Base-by-base conservation (phyloP, 2,113 vertebrate genomes). In the Aegotheles bennettii region DNA sequence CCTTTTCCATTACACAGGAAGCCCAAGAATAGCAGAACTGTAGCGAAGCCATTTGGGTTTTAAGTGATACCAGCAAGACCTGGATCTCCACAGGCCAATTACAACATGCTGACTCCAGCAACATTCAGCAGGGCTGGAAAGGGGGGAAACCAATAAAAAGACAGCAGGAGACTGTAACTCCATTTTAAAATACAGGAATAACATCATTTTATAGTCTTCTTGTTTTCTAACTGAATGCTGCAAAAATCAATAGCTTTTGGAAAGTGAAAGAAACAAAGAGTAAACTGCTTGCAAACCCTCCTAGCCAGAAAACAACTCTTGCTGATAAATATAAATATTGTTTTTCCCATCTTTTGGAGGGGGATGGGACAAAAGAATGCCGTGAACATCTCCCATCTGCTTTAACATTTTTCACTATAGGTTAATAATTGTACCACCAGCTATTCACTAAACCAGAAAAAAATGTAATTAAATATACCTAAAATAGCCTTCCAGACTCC, bases 241-340 rank as follows among this genome's bases (percentile, higher is more conserved):
- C 74, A 90, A 88, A 96, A 96, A 95, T 91, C 96, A 93, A 92
- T 87, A 70, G 51, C 63, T 97, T 93, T 96, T 73, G 96, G 94
- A 94, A 95, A 54, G 84, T 56, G 75, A 81, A 94, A 84, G 95
- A 86, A 85, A 89, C 1, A 4, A 24, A n/a, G 5, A 71, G 69
- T 6, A 63, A 90, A 79, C 65, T 45, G 65, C 65, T 59, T 36
- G 57, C 51, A 73, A 81, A 68, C 48, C 71, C 60, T 11, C 40
- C 26, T 6, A 60, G 65, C 43, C 90, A 93, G 77, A 59, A 84
- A 89, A 33, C 63, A 80, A 7, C 0, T 0, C 38, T 33, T 63
- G 28, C 57, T 1, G 2, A 73, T 60, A 86, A 63, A 56, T 3
- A 63, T 11, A 84, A 61, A 73, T 40, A 53, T 8, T 53, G 24